Percentiles rank a stretch among this genome's conserved stretches.
phyloP scores from a whole-genome alignment of 2,888 invertebrate species.

The Mesorhabditis sp. region DNA sequence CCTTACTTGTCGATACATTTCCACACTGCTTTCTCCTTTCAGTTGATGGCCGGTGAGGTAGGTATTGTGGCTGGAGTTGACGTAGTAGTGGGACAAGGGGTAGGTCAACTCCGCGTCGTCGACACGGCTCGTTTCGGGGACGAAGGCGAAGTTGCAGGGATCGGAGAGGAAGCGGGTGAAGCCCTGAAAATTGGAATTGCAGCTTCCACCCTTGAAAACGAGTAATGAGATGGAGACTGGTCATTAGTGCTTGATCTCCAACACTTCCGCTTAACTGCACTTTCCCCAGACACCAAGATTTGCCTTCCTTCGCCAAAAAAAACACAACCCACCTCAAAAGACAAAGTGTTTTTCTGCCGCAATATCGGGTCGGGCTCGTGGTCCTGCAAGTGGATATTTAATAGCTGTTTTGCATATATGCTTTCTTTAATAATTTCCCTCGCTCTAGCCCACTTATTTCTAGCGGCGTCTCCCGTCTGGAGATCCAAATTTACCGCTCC shows the following conservation, averaged over 20 bases:
- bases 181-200: slow-evolving; percentile 63
- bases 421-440: too few relatives aligned
- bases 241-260: too few relatives aligned
- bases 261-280: too few relatives aligned
- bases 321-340: slow-evolving; percentile 72
- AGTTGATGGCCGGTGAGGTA: slow-evolving; percentile 91
- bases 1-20: slow-evolving; percentile 83
- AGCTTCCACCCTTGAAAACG: not conserved
- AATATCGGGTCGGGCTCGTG: slow-evolving; percentile 71
- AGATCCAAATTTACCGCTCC: too few relatives aligned
- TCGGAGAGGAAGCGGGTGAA: slow-evolving; percentile 72
- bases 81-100: slow-evolving; percentile 86
- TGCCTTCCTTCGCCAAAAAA: not conserved
- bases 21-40: slow-evolving; percentile 88
- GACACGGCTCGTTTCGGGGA: slow-evolving; percentile 69
- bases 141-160: slow-evolving; percentile 85
- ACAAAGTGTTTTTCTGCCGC: slow-evolving; percentile 75
- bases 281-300: too few relatives aligned
- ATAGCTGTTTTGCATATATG: too few relatives aligned
- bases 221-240: not conserved
- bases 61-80: slow-evolving; percentile 90
- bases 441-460: too few relatives aligned
- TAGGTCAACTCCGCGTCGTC: slow-evolving; percentile 75
- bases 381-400: slow-evolving; percentile 47
- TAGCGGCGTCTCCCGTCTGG: too few relatives aligned